Conservation (phyloP, 2,797 vertebrate species). For the Enteromius trimaculatus region DNA sequence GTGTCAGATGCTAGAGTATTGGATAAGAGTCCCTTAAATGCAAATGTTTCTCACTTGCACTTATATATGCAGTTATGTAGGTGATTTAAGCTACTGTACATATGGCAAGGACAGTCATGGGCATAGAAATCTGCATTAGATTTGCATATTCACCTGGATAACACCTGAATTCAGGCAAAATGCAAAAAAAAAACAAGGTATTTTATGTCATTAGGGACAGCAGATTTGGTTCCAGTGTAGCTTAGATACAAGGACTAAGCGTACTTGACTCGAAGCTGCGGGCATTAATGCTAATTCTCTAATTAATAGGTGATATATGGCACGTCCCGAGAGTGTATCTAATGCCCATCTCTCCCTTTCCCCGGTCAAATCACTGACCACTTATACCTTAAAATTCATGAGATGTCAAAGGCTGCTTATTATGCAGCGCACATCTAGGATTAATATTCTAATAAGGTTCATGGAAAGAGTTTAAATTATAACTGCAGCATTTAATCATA, state of each 20-base stretch:
- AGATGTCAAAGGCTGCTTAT: conserved; percentile 51
- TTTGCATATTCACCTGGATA: conserved; percentile 32
- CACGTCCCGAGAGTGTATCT: conserved; percentile 29
- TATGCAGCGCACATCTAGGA: conserved; percentile 51
- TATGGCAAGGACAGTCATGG: conserved; percentile 18
- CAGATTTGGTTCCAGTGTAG: not conserved
- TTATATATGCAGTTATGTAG: not conserved
- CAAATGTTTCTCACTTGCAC: not conserved
- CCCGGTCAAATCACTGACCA: conserved; percentile 32
- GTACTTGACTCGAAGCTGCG: conserved; percentile 29
- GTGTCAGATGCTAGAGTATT: not conserved
- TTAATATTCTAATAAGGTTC: conserved; percentile 60
- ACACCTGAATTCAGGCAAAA: not conserved
- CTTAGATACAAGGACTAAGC: conserved; percentile 24
- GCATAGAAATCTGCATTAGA: not conserved
- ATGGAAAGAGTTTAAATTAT: conserved; percentile 58
- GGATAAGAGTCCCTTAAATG: not conserved
- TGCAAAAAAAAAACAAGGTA: not conserved
- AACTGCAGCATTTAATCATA: conserved; percentile 62
- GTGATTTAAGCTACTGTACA: conserved; percentile 7
- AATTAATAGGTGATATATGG: conserved; percentile 45
- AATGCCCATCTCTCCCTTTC: conserved; percentile 36
- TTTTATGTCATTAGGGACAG: conserved; percentile 16
- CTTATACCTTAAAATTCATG: conserved; percentile 40
- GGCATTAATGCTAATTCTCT: conserved; percentile 33